Evolutionary conservation across 2,888 invertebrate genomes (phyloP), one percentile per base, ranked within the genome.

Genomic region (Vesta saturnalis): DNA sequence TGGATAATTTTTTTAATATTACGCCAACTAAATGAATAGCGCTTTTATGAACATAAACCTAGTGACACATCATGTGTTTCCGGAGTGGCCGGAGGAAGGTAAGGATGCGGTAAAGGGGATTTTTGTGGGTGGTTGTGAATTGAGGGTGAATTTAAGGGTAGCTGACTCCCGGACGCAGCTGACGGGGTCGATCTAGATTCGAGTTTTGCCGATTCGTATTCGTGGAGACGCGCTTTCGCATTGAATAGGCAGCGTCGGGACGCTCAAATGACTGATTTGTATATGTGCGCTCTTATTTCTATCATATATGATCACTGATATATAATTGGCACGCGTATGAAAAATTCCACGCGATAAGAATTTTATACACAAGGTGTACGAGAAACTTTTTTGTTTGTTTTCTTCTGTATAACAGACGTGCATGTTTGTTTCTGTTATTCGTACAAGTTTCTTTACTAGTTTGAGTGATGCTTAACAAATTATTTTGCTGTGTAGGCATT

Each of bases 81-180:
- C 66, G 67, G 63, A 49, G 64, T 57, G 70, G 70, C 46, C 64
- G 63, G 67, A 70, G 64, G 63, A 60, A 55, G 60, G 67, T 56
- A 60, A 66, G 70, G 67, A 70, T 70, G 67, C 70, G 66, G 66
- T 60, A 62, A 59, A 64, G 56, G 70, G 70, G 70, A 43, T 59
- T 52, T 39, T 54, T 56, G 60, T 58, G 66, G 66, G 67, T 67
- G 70, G 66, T 60, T 14, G 65, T 57, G 64, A 63, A 56, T 46
- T 57, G 64, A 46, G 43, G 61, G 64, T 52, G 39, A 60, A 64
- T 55, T 61, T 58, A 65, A 60, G 70, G 69, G 69, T 69, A 66
- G 69, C 69, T 70, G 64, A 70, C 72, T 68, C 71, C 73, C 72
- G 73, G 73, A 73, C 73, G 70, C 68, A 73, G 73, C 73, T 73